Evolutionary conservation across 2,797 vertebrate species (phyloP), one percentile per base, ranked within the genome.

Genomic region (Hipposideros larvatus): DNA sequence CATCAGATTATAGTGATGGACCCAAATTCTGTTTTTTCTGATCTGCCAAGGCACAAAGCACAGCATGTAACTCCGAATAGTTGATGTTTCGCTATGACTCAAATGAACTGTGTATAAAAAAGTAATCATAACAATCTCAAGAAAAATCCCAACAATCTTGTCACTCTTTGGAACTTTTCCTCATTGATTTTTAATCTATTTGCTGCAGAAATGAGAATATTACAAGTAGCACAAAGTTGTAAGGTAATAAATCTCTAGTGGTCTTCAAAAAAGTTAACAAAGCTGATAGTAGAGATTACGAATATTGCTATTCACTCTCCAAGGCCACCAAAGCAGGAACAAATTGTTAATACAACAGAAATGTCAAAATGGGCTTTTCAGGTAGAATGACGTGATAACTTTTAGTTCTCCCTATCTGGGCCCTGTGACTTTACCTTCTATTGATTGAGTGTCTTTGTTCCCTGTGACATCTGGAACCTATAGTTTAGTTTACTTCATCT

Each of bases 191-290:
- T 86, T 84, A 90, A 59, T 88, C 26, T 15, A 18, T 80, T 41
- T 55, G 11, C 11, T 68, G 28, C 15, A 19, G 5, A 59, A 90
- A 51, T 79, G 78, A 71, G 11, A 53, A 41, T 7, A 66, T 19
- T 83, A 84, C 83, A 93, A 83, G 53, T 74, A 53, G 34, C 63
- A 90, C 92, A 95, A 94, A 75, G 14, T 96, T 80, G 4, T 43
- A 90, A 43, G 24, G 0, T 91, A 80, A 63, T 86, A 89, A 91
- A 79, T 26, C 51, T 18, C 68, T 80, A 84, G 11, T 9, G 15
- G 51, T 86, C 87, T 88, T 91, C 70, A 2, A 65, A 92, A 74
- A 94, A 83, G n/a, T 85, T 84, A 96, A 73, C 34, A 94, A 61
- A 94, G 61, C 7, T n/a, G 11, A n/a, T 34, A 16, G 43, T 61